A percentile compares a stretch with the other conserved stretches of the same genome.
Evolutionary conservation across 23 tunicate species (phyloP).

Genomic region (Oikopleura dioica): DNA sequence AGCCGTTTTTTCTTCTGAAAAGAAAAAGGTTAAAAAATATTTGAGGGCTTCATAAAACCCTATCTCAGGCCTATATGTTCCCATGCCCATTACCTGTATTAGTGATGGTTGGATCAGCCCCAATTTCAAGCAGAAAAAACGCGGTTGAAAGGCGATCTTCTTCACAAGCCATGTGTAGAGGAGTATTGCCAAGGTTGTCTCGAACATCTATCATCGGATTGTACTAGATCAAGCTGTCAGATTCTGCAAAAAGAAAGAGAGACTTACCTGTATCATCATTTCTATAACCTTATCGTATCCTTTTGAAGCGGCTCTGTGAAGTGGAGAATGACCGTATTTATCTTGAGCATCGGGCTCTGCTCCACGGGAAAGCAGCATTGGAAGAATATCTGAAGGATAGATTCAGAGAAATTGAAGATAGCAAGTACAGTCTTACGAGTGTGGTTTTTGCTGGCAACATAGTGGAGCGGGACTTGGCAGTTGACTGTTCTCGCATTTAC

Average conservation of each 20-base stretch:
- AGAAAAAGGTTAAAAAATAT: too few relatives aligned
- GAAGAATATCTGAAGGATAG: slow-evolving; percentile 7
- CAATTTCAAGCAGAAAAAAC: background rate
- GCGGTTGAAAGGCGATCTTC: background rate
- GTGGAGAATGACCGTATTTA: slow-evolving; percentile 34
- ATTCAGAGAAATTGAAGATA: background rate
- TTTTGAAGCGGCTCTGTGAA: slow-evolving; percentile 72
- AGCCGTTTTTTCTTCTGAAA: background rate
- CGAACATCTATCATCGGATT: background rate
- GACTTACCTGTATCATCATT: slow-evolving; percentile 20
- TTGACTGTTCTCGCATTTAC: background rate
- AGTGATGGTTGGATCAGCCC: background rate
- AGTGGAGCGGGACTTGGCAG: background rate
- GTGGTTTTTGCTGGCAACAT: background rate
- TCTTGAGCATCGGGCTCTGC: slow-evolving; percentile 60
- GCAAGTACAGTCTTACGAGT: background rate
- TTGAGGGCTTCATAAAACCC: too few relatives aligned
- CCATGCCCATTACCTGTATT: too few relatives aligned
- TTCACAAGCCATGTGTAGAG: background rate
- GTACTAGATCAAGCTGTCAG: background rate
- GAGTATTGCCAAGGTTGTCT: background rate
- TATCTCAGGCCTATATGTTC: too few relatives aligned
- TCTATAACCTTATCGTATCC: slow-evolving; percentile 53
- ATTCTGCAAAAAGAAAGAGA: background rate
- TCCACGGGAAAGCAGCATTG: slow-evolving; percentile 50